Percentiles rank a stretch among this genome's conserved stretches.
Conservation (phyloP, 2,797 vertebrate genomes). For the Microctenopoma steveboyesi region DNA sequence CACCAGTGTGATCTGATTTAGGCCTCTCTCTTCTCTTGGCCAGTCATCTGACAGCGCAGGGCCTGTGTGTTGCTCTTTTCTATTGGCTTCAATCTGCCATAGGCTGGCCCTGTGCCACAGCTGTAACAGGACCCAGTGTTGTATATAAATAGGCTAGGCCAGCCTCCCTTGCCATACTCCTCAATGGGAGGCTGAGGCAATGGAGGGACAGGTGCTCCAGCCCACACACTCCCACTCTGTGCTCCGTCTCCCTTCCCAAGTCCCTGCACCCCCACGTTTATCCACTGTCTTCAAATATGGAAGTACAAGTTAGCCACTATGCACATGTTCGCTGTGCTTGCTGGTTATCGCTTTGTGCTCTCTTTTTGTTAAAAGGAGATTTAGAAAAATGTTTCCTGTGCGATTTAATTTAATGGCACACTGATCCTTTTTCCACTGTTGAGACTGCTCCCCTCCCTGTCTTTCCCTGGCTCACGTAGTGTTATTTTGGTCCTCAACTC, state of each 20-base stretch:
- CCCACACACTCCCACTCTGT: conserved; percentile 41
- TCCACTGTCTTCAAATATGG: conserved; percentile 48
- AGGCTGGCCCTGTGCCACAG: conserved; percentile 70
- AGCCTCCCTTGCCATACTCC: conserved; percentile 66
- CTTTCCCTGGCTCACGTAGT: conserved; percentile 36
- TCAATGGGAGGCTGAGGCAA: conserved; percentile 74
- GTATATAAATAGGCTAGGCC: conserved; percentile 77
- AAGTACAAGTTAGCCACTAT: conserved; percentile 1
- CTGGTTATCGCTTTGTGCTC: not conserved
- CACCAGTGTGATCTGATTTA: conserved; percentile 66
- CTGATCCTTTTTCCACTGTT: conserved; percentile 25
- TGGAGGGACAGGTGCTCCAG: conserved; percentile 73
- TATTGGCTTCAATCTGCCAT: conserved; percentile 70
- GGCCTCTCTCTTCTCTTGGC: conserved; percentile 58
- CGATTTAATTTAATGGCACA: conserved; percentile 18
- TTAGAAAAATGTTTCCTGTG: not conserved
- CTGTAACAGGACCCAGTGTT: conserved; percentile 74
- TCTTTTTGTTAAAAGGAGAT: conserved; percentile 2
- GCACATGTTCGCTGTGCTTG: not conserved
- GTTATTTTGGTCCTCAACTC: conserved; percentile 63
- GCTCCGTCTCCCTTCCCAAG: not conserved
- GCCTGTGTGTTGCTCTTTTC: conserved; percentile 72
- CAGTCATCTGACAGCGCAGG: conserved; percentile 56
- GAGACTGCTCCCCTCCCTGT: conserved; percentile 13
- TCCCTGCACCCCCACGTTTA: conserved; percentile 14